Evolutionary conservation across 2,797 vertebrate species (phyloP), one percentile per base, ranked within the genome.

Genomic region (Sebastes kiyomatsui): DNA sequence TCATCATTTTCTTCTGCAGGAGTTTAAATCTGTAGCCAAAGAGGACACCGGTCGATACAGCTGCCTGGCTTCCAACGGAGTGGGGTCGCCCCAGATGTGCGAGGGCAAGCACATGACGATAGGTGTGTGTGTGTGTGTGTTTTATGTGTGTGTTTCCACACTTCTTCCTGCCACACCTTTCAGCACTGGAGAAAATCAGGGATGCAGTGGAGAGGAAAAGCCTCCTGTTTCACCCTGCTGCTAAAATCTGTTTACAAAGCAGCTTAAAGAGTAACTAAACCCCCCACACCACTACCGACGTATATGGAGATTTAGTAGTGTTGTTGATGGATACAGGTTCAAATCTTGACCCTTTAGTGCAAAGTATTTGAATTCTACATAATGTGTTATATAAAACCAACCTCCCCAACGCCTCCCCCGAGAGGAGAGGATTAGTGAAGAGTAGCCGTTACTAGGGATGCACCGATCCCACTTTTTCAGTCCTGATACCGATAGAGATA

Each of bases 11-110:
- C 6, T 55, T 30, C 33, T 75, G 65, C 89, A 99, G 98, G 95
- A 96, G 56, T 99, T 99, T 89, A 97, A 96, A 79, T 88, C 96
- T 0, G 95, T 99, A 70, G 93, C 96, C 83, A 97, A 96, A 92
- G 94, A 96, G 30, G 98, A 99, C 92, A 95, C 95, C 1, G 99
- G 99, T 30, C 95, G 93, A 33, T 99, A 99, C 93, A 96, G 95
- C 93, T 99, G 99, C 70, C 95, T 94, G 93, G 97, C 98, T 35
- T 94, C 84, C 2, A 99, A 99, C 61, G 94, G 94, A 1, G 92
- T 99, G 59, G 99, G 98, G 35, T 66, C 67, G 7, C 28, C 96
- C 61, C 95, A 96, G 92, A 97, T 86, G 90, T 99, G 99, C 61
- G 92, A 94, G 68, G 96, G 93, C 80, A 98, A 97, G 74, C 92